These are phyloP conservation scores for Cynocephalus volans DNA, from an alignment of 2,113 vertebrate genomes.

Conservation along the genomic window DNA sequence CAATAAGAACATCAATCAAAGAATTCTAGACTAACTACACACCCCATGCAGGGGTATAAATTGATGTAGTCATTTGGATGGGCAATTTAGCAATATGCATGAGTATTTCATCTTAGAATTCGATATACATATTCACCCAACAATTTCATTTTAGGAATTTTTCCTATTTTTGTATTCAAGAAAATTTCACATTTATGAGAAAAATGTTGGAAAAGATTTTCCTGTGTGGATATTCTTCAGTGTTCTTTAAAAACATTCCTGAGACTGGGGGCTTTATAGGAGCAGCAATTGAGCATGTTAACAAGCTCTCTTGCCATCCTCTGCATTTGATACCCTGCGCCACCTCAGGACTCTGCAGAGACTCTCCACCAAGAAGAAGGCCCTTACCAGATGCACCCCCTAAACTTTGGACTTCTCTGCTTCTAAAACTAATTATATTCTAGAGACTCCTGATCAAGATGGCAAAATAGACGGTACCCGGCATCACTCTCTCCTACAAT, in stretches of 20 bases:
- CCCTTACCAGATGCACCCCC: too few species aligned
- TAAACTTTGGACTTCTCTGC: too few species aligned
- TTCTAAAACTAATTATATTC: too few species aligned
- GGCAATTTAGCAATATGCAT: not conserved
- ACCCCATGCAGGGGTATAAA: not conserved
- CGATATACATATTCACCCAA: not conserved
- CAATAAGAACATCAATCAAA: not conserved
- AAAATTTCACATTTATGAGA: slow-evolving; percentile 1
- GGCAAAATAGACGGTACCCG: too few species aligned
- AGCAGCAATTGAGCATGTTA: too few species aligned
- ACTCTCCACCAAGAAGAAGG: too few species aligned
- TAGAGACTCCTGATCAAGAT: too few species aligned
- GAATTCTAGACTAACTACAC: not conserved
- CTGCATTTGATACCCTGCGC: too few species aligned
- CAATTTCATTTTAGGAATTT: not conserved
- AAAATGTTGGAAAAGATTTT: not conserved
- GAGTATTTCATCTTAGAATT: not conserved
- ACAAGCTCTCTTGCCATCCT: too few species aligned
- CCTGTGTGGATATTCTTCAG: not conserved
- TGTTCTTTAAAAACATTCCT: not conserved
- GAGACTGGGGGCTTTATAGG: too few species aligned
- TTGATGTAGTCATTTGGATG: not conserved
- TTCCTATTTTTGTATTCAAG: not conserved
- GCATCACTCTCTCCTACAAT: too few species aligned
- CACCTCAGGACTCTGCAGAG: too few species aligned